A percentile compares a stretch with the other conserved stretches of the same genome.
Evolutionary conservation across 1,140 invertebrate genomes (phyloP).

Genomic region (Chrysopa pallens): DNA sequence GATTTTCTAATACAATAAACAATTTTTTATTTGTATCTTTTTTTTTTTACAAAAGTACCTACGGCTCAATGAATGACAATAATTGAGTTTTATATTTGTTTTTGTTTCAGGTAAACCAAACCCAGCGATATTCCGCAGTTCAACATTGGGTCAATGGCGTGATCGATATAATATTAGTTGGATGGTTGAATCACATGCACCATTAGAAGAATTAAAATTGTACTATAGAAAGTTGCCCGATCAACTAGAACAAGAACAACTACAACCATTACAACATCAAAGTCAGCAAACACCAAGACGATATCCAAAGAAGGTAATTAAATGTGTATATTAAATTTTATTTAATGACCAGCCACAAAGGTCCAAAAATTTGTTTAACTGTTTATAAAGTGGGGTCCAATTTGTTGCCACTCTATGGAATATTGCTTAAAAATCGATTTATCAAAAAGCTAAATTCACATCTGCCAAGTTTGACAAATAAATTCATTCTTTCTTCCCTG

Average conservation of each 20-base stretch:
- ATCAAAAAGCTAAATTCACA: no score
- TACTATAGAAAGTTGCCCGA: conserved; percentile 38
- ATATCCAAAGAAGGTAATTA: conserved; percentile 2
- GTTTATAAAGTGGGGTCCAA: no score
- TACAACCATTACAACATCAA: conserved; percentile 24
- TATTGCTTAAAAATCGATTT: no score
- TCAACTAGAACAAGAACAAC: conserved; percentile 24
- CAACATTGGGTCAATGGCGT: conserved; percentile 34
- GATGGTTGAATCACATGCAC: conserved; percentile 41
- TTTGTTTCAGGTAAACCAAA: conserved; percentile 29
- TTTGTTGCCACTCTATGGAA: no score
- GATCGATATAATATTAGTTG: conserved; percentile 50
- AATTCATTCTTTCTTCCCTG: no score
- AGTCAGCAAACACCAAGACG: conserved; percentile 10
- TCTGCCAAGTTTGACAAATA: no score
- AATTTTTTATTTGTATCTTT: no score
- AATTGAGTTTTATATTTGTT: background rate
- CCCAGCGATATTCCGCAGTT: conserved; percentile 39
- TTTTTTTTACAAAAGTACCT: no score
- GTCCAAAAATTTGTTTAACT: no score
- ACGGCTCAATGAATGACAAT: no score
- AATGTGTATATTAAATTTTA: background rate
- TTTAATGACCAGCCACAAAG: no score
- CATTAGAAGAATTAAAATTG: conserved; percentile 43
- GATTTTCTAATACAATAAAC: no score